Evolutionary conservation across 1,140 invertebrate genomes (phyloP).

Genomic region (Pogonus chalceus): DNA sequence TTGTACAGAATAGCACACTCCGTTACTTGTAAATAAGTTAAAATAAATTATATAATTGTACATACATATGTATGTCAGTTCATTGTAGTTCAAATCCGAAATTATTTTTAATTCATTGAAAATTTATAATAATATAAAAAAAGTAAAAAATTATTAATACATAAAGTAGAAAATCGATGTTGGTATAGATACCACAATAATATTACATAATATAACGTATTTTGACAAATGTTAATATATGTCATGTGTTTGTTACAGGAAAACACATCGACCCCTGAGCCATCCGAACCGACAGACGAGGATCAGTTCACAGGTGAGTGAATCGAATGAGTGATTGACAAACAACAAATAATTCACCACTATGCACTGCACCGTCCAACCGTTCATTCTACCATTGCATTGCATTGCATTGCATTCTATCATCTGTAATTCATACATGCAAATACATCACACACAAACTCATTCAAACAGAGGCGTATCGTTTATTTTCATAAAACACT

Average conservation of each 20-base stretch:
- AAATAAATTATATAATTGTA: no score
- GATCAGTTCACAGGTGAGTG: conserved; percentile 58
- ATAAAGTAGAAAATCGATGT: conserved; percentile 7
- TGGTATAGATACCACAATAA: background rate
- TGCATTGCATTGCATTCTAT: background rate
- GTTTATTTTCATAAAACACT: background rate
- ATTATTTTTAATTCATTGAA: no score
- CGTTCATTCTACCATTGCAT: background rate
- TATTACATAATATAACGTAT: background rate
- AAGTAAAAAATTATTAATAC: no score
- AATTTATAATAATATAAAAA: no score
- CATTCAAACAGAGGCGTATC: background rate
- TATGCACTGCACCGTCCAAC: no score
- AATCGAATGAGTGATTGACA: background rate
- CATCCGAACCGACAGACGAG: conserved; percentile 54
- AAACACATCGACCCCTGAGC: conserved; percentile 55
- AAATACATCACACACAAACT: conserved; percentile 8
- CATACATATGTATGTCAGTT: no score
- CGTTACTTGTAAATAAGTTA: no score
- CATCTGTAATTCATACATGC: background rate
- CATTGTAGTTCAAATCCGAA: no score
- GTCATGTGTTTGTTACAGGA: conserved; percentile 50
- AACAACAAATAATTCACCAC: background rate
- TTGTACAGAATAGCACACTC: no score
- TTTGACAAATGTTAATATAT: conserved; percentile 10